Conservation (phyloP, 2,888 invertebrate species). For the Holacanthella duospinosa region DNA sequence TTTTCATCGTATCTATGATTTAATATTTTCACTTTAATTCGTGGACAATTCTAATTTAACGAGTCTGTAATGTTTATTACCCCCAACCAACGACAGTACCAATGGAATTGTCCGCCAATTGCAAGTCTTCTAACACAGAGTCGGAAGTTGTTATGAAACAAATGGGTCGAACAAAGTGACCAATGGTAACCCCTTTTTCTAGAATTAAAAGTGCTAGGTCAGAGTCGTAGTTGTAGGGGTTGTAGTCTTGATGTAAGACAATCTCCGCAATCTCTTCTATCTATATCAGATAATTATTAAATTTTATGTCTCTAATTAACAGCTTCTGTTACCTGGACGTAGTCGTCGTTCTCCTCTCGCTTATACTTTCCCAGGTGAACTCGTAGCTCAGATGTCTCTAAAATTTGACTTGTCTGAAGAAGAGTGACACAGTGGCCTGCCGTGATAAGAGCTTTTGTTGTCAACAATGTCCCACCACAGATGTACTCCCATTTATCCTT, state of each 20-base stretch:
- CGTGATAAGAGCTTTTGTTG: slow-evolving; percentile 18
- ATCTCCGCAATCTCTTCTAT: slow-evolving; percentile 19
- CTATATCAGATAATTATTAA: slow-evolving; percentile 9
- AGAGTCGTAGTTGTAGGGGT: slow-evolving; percentile 37
- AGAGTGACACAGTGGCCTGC: slow-evolving; percentile 33
- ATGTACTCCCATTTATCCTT: slow-evolving; percentile 46
- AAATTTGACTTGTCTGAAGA: slow-evolving; percentile 12
- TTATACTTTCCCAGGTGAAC: slow-evolving; percentile 30
- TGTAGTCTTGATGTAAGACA: slow-evolving; percentile 24
- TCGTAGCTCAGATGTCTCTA: slow-evolving; percentile 13
- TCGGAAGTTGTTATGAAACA: slow-evolving; percentile 43
- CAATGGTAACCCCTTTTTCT: slow-evolving; percentile 46
- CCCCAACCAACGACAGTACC: slow-evolving; percentile 21
- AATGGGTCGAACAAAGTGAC: slow-evolving; percentile 49
- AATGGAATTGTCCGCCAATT: slow-evolving; percentile 22
- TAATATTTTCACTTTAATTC: neutral
- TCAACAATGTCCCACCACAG: slow-evolving; percentile 54
- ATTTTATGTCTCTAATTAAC: neutral
- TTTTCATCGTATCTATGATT: slow-evolving; percentile 24
- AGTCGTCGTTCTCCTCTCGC: slow-evolving; percentile 25
- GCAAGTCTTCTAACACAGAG: slow-evolving; percentile 28
- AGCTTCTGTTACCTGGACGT: slow-evolving; percentile 32
- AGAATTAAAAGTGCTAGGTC: slow-evolving; percentile 52
- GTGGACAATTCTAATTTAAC: neutral
- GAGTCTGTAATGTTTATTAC: neutral